Evolutionary conservation across 2,888 invertebrate species (phyloP), one percentile per base, ranked within the genome.

Genomic region (Polymixis flavicincta): DNA sequence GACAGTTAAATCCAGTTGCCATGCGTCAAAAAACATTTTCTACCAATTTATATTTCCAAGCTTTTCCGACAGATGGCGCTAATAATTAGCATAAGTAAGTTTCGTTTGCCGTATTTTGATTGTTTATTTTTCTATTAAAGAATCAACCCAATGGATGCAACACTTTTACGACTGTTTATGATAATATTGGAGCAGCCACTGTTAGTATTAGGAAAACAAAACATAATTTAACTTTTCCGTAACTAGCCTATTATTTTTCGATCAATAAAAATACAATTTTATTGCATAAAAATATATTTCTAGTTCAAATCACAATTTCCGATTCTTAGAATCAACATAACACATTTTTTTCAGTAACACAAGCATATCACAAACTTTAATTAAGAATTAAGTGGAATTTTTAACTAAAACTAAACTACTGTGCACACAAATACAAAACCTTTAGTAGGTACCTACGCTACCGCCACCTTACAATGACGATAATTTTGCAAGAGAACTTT

Each of bases 261-360:
- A 19, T 50, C 2, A 89, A 86, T 85, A 86, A 88, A 87, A 86
- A 61, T 63, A 70, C 64, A 64, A 5, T 19, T 65, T 61, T 90
- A 84, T 86, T 87, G 84, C 90, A 91, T 92, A 90, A 90, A 91
- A 91, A 91, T 93, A 92, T 93, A 92, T 92, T 92, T 88, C 86
- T 91, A 91, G 85, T 85, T 89, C 89, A 90, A 88, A 92, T 93
- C 92, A 92, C 92, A 91, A 89, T 88, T 87, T 80, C 82, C 76
- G 90, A 92, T 89, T 93, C 91, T 89, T 87, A 84, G 90, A 93
- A 92, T 92, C 92, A 88, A 88, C 88, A 84, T 84, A 90, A 88
- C 76, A 84, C 77, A 63, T 78, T 72, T 68, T n/a, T 82, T 71
- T 80, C 70, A 75, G 75, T 79, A 80, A 88, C 85, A 87, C 86